These are phyloP conservation scores for Turnix velox DNA, from an alignment of 2,113 vertebrate genomes.

Conservation along the genomic window DNA sequence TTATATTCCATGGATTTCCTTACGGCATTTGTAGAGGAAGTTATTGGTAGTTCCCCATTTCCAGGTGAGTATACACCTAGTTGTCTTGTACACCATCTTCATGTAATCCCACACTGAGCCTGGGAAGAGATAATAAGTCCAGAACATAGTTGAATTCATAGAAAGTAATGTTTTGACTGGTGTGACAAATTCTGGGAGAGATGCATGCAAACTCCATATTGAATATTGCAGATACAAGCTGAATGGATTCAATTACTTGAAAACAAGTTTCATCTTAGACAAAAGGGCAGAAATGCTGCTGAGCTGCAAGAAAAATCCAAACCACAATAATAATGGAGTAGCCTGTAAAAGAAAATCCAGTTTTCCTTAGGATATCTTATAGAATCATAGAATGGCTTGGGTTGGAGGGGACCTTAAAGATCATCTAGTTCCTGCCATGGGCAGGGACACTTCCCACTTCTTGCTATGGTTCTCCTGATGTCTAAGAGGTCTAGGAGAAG, in stretches of 20 bases:
- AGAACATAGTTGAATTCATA: neutral
- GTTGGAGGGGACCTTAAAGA: too few relatives aligned
- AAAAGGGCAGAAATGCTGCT: neutral
- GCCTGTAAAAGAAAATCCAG: neutral
- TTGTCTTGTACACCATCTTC: neutral
- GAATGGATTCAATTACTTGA: neutral
- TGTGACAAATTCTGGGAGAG: neutral
- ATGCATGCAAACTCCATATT: neutral
- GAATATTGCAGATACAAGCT: neutral
- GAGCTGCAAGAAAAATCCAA: neutral
- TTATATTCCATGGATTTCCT: neutral
- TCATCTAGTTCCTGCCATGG: too few relatives aligned
- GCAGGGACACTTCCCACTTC: too few relatives aligned
- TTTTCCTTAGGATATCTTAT: too few relatives aligned
- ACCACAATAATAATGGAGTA: neutral
- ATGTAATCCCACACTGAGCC: rapidly evolving
- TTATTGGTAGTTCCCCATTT: conserved; percentile 43
- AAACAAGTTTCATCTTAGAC: neutral
- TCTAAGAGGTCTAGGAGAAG: too few relatives aligned
- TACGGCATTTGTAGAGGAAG: conserved; percentile 14
- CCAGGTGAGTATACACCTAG: neutral
- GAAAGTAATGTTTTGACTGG: neutral
- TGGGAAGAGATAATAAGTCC: neutral
- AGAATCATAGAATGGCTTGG: too few relatives aligned
- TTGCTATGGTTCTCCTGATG: too few relatives aligned